Percentiles rank a stretch among this genome's conserved stretches.
Conservation (phyloP, 2,113 vertebrate genomes). For the Tonatia bakeri region DNA sequence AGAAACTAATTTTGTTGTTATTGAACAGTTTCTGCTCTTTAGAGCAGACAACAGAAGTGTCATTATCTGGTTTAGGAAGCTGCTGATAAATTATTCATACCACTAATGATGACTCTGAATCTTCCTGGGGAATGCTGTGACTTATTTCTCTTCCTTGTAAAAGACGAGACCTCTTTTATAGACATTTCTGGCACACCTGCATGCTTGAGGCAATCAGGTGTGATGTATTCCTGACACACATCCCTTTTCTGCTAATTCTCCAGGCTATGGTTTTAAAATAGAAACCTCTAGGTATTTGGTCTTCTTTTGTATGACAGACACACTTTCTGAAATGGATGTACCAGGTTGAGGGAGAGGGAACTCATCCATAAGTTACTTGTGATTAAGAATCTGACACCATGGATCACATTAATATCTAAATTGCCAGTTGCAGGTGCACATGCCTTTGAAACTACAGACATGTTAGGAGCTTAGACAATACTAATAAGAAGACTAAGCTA, state of each 20-base stretch:
- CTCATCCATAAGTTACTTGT: background rate
- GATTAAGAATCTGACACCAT: constrained; percentile 35
- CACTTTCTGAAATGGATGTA: constrained; percentile 39
- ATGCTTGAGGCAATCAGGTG: constrained; percentile 81
- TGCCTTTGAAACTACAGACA: background rate
- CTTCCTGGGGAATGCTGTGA: constrained; percentile 65
- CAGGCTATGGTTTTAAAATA: constrained; percentile 60
- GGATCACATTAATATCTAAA: constrained; percentile 40
- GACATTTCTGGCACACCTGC: constrained; percentile 79
- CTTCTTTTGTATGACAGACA: constrained; percentile 47
- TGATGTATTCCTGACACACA: constrained; percentile 58
- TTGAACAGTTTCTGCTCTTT: constrained; percentile 44
- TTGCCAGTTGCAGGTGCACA: background rate
- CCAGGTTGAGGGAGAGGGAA: background rate
- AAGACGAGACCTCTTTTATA: constrained; percentile 61
- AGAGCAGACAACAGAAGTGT: constrained; percentile 71
- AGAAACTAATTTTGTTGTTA: constrained; percentile 44
- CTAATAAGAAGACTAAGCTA: background rate
- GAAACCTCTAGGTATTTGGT: constrained; percentile 71
- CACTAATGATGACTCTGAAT: constrained; percentile 72
- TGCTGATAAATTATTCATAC: constrained; percentile 80
- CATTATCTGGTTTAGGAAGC: constrained; percentile 61
- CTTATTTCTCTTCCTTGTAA: constrained; percentile 64
- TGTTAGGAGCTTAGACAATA: background rate
- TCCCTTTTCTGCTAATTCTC: constrained; percentile 45